Percentiles rank a stretch among this genome's conserved stretches.
phyloP scores from a whole-genome alignment of 2,888 invertebrate genomes.

The Aporophyla nigra region DNA sequence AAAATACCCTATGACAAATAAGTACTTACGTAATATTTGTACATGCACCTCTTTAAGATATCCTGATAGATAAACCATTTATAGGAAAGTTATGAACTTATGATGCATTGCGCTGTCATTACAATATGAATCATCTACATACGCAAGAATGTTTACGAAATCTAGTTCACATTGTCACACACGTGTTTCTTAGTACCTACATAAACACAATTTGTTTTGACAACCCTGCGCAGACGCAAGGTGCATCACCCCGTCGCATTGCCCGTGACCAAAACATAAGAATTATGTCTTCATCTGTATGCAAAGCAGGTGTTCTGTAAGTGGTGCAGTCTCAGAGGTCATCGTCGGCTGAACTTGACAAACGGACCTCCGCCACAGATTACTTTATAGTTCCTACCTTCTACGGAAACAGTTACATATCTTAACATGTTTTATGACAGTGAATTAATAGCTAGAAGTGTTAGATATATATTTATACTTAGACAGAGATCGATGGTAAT shows the following conservation, averaged over 20 bases:
- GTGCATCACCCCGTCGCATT: not conserved
- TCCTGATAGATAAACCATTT: constrained; percentile 27
- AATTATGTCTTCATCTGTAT: constrained; percentile 62
- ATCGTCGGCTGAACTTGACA: constrained; percentile 68
- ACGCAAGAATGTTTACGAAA: constrained; percentile 50
- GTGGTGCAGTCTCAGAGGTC: constrained; percentile 65
- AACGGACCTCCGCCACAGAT: constrained; percentile 46
- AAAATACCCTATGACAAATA: constrained; percentile 1
- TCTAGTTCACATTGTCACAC: constrained; percentile 38
- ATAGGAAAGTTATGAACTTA: constrained; percentile 32
- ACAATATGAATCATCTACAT: constrained; percentile 39
- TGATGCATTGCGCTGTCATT: constrained; percentile 20
- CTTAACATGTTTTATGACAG: constrained; percentile 21
- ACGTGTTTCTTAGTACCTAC: constrained; percentile 28
- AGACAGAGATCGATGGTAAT: constrained; percentile 20
- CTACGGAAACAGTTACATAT: constrained; percentile 58
- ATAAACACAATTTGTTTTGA: constrained; percentile 11
- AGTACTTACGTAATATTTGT: constrained; percentile 14
- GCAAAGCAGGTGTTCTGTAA: constrained; percentile 50
- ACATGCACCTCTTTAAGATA: constrained; percentile 17
- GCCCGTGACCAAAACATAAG: constrained; percentile 37
- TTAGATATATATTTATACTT: constrained; percentile 6
- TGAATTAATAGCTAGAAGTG: constrained; percentile 9
- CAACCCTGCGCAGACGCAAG: constrained; percentile 11
- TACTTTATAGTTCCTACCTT: constrained; percentile 51